phyloP scores from a whole-genome alignment of 2,888 invertebrate genomes.

The Meta bourneti region DNA sequence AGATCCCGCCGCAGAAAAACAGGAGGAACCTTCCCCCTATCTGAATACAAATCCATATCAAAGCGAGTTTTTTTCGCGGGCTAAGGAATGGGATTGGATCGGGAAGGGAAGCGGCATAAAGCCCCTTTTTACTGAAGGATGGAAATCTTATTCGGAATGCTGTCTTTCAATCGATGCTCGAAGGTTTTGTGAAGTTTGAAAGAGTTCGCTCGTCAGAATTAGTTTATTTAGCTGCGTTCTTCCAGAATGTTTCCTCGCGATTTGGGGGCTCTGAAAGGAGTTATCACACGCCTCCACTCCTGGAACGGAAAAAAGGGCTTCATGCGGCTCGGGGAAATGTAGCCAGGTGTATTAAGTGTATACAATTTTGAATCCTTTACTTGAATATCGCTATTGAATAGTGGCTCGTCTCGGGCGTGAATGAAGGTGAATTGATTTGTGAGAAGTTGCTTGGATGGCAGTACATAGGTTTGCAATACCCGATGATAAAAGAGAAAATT shows the following conservation, averaged over 20 bases:
- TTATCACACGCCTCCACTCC: constrained; percentile 27
- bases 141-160: constrained; percentile 60
- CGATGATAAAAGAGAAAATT: too few relatives aligned
- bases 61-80: constrained; percentile 48
- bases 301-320: constrained; percentile 8
- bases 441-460: too few relatives aligned
- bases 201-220: constrained; percentile 56
- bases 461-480: too few relatives aligned
- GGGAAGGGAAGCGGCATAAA: neutral
- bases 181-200: constrained; percentile 37
- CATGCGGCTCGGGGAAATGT: constrained; percentile 6
- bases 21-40: constrained; percentile 35
- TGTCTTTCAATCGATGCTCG: constrained; percentile 52
- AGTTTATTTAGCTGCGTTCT: constrained; percentile 60
- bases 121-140: constrained; percentile 38
- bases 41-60: constrained; percentile 68
- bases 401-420: too few relatives aligned
- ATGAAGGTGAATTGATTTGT: too few relatives aligned
- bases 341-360: neutral
- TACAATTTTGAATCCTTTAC: neutral
- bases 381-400: too few relatives aligned
- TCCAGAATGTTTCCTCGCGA: constrained; percentile 10
- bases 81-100: constrained; percentile 46
- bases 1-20: constrained; percentile 28
- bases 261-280: constrained; percentile 7